phyloP scores from a whole-genome alignment of 2,797 vertebrate species.

The Peromyscus melanophrys region DNA sequence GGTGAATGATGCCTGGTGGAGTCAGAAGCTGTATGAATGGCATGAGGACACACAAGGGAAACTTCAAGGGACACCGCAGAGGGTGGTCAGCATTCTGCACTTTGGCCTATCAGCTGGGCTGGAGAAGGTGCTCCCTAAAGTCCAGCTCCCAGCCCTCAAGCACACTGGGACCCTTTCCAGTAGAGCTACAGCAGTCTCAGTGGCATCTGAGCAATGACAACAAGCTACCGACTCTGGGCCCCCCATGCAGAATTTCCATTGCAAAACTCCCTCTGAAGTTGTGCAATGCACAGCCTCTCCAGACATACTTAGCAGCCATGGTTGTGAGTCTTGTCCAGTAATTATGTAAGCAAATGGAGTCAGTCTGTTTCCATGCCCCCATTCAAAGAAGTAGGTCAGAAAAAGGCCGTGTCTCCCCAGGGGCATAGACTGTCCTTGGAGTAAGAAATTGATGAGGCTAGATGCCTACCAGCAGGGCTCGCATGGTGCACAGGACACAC shows the following conservation, averaged over 20 bases:
- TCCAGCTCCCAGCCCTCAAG: not conserved
- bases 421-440: slow-evolving; percentile 32
- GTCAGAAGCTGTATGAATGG: not conserved
- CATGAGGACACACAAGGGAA: not conserved
- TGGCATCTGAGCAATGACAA: not conserved
- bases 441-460: not conserved
- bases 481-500: not conserved
- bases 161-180: not conserved
- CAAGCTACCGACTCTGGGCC: not conserved
- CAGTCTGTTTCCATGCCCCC: not conserved
- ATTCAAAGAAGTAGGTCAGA: slow-evolving; percentile 32
- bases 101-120: not conserved
- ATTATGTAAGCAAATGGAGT: slow-evolving; percentile 32
- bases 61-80: not conserved
- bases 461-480: not conserved
- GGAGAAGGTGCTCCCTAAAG: not conserved
- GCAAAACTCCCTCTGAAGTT: not conserved
- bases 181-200: not conserved
- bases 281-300: not conserved
- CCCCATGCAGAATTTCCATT: not conserved
- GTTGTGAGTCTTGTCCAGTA: not conserved
- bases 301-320: not conserved
- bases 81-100: not conserved
- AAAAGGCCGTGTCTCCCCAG: not conserved
- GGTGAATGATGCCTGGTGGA: not conserved